Conservation (phyloP, 2,888 invertebrate genomes). For the Drosophila suboccidentalis region DNA sequence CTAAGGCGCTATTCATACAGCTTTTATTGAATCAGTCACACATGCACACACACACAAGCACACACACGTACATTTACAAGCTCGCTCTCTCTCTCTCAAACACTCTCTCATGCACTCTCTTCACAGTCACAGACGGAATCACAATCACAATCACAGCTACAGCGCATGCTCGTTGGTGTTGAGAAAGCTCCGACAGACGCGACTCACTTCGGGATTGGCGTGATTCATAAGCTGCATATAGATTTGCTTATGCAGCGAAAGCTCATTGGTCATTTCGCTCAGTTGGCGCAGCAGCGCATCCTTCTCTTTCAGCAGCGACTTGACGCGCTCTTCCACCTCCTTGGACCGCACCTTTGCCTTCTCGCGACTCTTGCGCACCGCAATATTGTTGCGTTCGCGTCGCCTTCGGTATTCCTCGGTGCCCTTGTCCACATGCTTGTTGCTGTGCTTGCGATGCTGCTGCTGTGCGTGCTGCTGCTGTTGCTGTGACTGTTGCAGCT, state of each 20-base stretch:
- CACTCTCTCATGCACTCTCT: conserved; percentile 16
- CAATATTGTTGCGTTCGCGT: conserved; percentile 97
- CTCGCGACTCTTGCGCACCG: conserved; percentile 97
- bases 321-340: conserved; percentile 97
- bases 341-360: conserved; percentile 97
- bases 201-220: conserved; percentile 89
- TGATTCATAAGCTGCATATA: conserved; percentile 89
- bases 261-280: conserved; percentile 95
- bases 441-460: conserved; percentile 87
- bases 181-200: conserved; percentile 89
- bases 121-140: conserved; percentile 10
- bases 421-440: conserved; percentile 94
- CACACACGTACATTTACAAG: conserved; percentile 33
- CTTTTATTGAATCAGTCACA: conserved; percentile 60
- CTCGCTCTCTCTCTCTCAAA: conserved; percentile 23
- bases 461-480: conserved; percentile 81
- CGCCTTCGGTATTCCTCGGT: conserved; percentile 97
- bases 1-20: conserved; percentile 67
- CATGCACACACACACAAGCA: conserved; percentile 11
- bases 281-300: conserved; percentile 95
- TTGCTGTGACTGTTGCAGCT: conserved; percentile 79
- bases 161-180: conserved; percentile 88
- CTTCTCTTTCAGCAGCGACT: conserved; percentile 95
- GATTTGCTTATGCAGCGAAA: conserved; percentile 92
- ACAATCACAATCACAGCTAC: conserved; percentile 79